A percentile compares a stretch with the other conserved stretches of the same genome.
These are phyloP conservation scores for Drosophila sordidula DNA, from an alignment of 2,888 invertebrate species.

Conservation along the genomic window DNA sequence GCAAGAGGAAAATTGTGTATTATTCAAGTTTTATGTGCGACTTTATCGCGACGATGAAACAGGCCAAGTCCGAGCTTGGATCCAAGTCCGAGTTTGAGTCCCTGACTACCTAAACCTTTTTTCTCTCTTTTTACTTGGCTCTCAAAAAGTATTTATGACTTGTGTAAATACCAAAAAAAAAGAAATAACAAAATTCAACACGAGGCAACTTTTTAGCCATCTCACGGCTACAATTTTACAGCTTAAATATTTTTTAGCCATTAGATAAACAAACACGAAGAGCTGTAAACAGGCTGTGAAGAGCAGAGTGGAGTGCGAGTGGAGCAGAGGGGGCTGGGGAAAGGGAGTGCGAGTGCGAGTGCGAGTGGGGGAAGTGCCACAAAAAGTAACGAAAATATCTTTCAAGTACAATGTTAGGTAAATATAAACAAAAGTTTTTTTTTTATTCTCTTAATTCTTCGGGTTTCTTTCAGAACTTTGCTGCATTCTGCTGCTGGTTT, in stretches of 20 bases:
- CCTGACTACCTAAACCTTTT: conserved; percentile 56
- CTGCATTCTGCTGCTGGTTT: conserved; percentile 61
- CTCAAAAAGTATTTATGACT: conserved; percentile 71
- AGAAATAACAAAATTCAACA: conserved; percentile 8
- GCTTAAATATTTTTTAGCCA: conserved; percentile 79
- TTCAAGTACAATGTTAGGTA: conserved; percentile 83
- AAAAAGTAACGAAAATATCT: conserved; percentile 70
- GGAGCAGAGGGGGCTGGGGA: background rate
- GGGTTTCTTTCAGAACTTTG: conserved; percentile 22
- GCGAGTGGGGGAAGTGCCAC: conserved; percentile 25
- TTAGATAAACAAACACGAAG: conserved; percentile 77
- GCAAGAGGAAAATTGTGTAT: conserved; percentile 56
- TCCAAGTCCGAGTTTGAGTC: background rate
- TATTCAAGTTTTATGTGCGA: conserved; percentile 52
- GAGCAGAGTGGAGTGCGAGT: background rate
- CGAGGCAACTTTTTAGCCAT: conserved; percentile 62
- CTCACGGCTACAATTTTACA: conserved; percentile 68
- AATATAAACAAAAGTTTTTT: conserved; percentile 78
- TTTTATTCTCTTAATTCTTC: conserved; percentile 13
- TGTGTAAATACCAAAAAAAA: conserved; percentile 54
- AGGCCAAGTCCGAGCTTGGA: conserved; percentile 16
- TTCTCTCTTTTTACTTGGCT: conserved; percentile 9
- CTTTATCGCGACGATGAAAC: conserved; percentile 39
- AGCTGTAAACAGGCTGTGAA: conserved; percentile 21
- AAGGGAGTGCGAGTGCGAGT: background rate